phyloP scores from a whole-genome alignment of 2,888 invertebrate species.

The Clivina fossor region DNA sequence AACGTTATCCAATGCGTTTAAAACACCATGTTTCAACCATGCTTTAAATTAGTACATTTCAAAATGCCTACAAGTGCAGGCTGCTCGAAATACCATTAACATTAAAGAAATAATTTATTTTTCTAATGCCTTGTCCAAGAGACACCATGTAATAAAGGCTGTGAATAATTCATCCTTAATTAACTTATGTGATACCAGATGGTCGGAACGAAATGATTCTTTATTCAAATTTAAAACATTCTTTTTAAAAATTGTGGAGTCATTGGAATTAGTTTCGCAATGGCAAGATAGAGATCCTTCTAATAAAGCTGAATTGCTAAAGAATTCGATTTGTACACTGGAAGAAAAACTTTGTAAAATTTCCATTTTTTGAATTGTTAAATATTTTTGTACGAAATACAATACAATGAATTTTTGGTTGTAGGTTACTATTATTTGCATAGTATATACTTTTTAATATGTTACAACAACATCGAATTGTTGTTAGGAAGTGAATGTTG shows the following conservation, averaged over 20 bases:
- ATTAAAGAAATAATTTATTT: slow-evolving; percentile 38
- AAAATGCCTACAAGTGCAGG: slow-evolving; percentile 38
- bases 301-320: neutral
- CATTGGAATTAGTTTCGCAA: slow-evolving; percentile 6
- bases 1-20: slow-evolving; percentile 39
- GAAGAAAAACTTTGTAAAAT: too few relatives aligned
- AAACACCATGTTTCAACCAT: slow-evolving; percentile 42
- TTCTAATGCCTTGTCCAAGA: slow-evolving; percentile 39
- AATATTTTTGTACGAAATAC: too few relatives aligned
- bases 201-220: neutral
- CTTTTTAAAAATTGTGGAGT: slow-evolving; percentile 7
- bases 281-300: slow-evolving; percentile 5
- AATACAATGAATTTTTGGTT: too few relatives aligned
- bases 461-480: too few relatives aligned
- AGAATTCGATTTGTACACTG: too few relatives aligned
- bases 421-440: too few relatives aligned
- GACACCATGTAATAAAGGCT: slow-evolving; percentile 32
- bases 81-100: slow-evolving; percentile 37
- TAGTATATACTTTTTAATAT: too few relatives aligned
- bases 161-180: slow-evolving; percentile 34
- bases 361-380: too few relatives aligned
- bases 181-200: slow-evolving; percentile 9
- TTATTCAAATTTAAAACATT: neutral
- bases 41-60: slow-evolving; percentile 41
- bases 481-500: too few relatives aligned